Conservation (phyloP, 1,140 invertebrate species). For the Daktulosphaira vitifoliae region DNA sequence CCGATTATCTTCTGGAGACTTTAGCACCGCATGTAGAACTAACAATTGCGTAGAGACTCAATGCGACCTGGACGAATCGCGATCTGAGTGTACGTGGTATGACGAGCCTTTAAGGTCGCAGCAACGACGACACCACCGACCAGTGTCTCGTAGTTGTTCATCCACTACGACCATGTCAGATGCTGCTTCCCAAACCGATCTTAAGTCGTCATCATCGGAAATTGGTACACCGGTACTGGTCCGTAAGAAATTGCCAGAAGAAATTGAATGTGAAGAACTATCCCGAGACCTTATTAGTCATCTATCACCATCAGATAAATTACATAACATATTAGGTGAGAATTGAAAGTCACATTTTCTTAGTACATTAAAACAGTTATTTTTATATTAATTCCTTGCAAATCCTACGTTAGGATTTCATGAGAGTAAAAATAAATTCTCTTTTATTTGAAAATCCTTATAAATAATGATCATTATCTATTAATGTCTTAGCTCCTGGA, state of each 20-base stretch:
- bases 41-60: conserved; percentile 10
- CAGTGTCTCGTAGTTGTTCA: conserved; percentile 23
- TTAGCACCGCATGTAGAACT: not conserved
- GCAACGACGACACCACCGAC: not conserved
- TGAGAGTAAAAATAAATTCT: too few relatives aligned
- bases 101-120: not conserved
- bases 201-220: not conserved
- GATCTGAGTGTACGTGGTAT: not conserved
- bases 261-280: conserved; percentile 70
- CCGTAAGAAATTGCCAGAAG: conserved; percentile 49
- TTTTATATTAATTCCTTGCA: not conserved
- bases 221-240: not conserved
- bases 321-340: conserved; percentile 62
- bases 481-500: conserved; percentile 51
- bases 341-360: too few relatives aligned
- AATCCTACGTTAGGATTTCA: too few relatives aligned
- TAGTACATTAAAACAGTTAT: conserved; percentile 2
- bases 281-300: conserved; percentile 63
- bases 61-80: conserved; percentile 17
- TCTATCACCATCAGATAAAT: conserved; percentile 57
- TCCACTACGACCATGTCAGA: conserved; percentile 32
- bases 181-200: conserved; percentile 38
- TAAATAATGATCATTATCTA: not conserved
- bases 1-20: not conserved
- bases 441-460: too few relatives aligned